phyloP scores from a whole-genome alignment of 1,140 invertebrate species.

The Campoletis sonorensis region DNA sequence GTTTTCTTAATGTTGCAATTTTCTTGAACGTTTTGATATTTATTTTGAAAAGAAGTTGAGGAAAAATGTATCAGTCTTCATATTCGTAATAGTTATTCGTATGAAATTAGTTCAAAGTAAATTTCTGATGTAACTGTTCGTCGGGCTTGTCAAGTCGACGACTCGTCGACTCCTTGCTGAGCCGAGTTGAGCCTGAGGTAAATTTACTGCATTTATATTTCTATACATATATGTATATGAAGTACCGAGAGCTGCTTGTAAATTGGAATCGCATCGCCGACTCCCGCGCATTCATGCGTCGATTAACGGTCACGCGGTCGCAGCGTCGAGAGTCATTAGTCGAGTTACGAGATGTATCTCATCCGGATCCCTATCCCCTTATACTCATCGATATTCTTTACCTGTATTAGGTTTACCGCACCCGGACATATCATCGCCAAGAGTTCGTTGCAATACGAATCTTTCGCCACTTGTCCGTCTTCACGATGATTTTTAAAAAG shows the following conservation, averaged over 20 bases:
- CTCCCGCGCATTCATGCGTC: slow-evolving; percentile 59
- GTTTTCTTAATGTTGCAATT: too few species aligned
- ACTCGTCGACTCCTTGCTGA: slow-evolving; percentile 2
- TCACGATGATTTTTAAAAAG: not conserved
- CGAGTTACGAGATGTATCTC: slow-evolving; percentile 47
- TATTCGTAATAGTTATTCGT: too few species aligned
- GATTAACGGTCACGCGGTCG: slow-evolving; percentile 68
- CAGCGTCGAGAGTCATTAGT: slow-evolving; percentile 67
- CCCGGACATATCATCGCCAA: slow-evolving; percentile 34
- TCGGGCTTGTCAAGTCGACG: slow-evolving; percentile 31
- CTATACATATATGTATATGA: not conserved
- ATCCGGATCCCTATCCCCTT: slow-evolving; percentile 21
- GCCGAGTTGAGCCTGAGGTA: not conserved
- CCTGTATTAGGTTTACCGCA: slow-evolving; percentile 49
- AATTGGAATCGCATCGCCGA: slow-evolving; percentile 45
- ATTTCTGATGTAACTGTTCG: slow-evolving; percentile 17
- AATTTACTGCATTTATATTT: too few species aligned
- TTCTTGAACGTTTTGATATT: too few species aligned
- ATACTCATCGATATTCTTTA: slow-evolving; percentile 40
- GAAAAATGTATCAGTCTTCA: too few species aligned
- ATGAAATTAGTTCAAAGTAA: too few species aligned
- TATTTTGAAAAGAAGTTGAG: too few species aligned
- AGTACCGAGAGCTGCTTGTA: slow-evolving; percentile 17
- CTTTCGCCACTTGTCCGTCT: not conserved
- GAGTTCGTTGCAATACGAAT: not conserved